These are phyloP conservation scores for Procavia capensis DNA, from an alignment of 2,113 vertebrate genomes.

Conservation along the genomic window DNA sequence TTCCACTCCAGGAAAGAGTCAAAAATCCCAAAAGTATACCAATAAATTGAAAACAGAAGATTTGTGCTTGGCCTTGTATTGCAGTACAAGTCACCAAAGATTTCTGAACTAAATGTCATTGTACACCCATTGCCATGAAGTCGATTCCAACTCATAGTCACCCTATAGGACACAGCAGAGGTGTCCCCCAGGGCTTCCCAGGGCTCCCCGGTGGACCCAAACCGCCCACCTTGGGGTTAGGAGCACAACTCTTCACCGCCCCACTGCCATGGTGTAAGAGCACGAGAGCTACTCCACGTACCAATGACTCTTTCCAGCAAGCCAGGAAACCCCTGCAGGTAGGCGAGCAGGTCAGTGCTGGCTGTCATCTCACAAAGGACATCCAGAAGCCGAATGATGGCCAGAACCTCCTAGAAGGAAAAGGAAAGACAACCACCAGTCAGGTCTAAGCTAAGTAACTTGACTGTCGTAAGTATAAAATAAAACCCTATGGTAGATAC, in stretches of 20 bases:
- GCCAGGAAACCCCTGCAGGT: conserved; percentile 91
- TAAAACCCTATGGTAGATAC: neutral
- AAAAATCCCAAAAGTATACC: neutral
- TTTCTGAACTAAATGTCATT: neutral
- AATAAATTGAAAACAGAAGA: neutral
- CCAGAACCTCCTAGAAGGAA: conserved; percentile 89
- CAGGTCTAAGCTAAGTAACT: neutral
- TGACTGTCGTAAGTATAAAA: rapidly evolving
- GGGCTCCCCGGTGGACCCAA: too few relatives aligned
- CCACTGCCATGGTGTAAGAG: too few relatives aligned
- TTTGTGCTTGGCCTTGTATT: neutral
- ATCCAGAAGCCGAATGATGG: conserved; percentile 92
- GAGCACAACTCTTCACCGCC: too few relatives aligned
- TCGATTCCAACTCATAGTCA: too few relatives aligned
- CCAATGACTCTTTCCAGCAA: conserved; percentile 91
- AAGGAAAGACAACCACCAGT: neutral
- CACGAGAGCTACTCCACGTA: conserved; percentile 84
- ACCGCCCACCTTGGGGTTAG: too few relatives aligned
- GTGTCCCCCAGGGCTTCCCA: too few relatives aligned
- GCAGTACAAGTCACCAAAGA: neutral
- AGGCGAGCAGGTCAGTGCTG: conserved; percentile 86
- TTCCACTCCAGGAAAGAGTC: neutral
- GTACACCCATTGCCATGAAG: too few relatives aligned
- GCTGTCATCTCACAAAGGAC: conserved; percentile 96
- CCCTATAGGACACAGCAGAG: too few relatives aligned